Percentiles rank a stretch among this genome's conserved stretches.
Evolutionary conservation across 2,888 invertebrate species (phyloP).

Genomic region (Macrosoma leucophasiata): DNA sequence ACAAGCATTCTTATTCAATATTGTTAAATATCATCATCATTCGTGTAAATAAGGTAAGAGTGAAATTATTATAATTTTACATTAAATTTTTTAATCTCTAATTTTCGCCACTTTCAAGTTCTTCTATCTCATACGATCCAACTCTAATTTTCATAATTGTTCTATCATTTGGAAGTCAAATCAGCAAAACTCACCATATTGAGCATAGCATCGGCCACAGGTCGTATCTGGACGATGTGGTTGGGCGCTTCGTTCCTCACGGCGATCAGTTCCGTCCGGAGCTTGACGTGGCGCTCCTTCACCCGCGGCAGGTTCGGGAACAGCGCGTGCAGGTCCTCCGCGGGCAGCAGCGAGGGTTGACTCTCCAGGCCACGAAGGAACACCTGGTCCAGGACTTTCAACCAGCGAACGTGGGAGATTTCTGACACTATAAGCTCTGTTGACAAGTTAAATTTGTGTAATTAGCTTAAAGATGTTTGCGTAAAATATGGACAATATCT

Average conservation of each 20-base stretch:
- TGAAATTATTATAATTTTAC: too few species aligned
- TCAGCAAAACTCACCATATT: constrained; percentile 54
- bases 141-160: too few species aligned
- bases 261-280: constrained; percentile 49
- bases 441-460: too few species aligned
- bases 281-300: constrained; percentile 62
- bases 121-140: too few species aligned
- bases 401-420: constrained; percentile 89
- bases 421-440: constrained; percentile 88
- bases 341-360: constrained; percentile 79
- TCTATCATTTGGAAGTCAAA: too few species aligned
- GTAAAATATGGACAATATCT: too few species aligned
- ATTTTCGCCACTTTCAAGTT: too few species aligned
- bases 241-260: constrained; percentile 33
- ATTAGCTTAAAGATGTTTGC: too few species aligned
- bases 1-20: too few species aligned
- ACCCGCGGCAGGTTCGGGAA: constrained; percentile 92
- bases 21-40: too few species aligned
- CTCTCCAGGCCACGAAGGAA: constrained; percentile 86
- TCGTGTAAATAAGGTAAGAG: too few species aligned
- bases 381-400: constrained; percentile 88
- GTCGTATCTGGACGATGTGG: constrained; percentile 47
- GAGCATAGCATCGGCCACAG: constrained; percentile 59
- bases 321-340: constrained; percentile 84
- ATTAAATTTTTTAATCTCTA: too few species aligned